These are phyloP conservation scores for Lytechinus variegatus DNA, from an alignment of 35 echinoderm and acorn worm species.

Conservation along the genomic window DNA sequence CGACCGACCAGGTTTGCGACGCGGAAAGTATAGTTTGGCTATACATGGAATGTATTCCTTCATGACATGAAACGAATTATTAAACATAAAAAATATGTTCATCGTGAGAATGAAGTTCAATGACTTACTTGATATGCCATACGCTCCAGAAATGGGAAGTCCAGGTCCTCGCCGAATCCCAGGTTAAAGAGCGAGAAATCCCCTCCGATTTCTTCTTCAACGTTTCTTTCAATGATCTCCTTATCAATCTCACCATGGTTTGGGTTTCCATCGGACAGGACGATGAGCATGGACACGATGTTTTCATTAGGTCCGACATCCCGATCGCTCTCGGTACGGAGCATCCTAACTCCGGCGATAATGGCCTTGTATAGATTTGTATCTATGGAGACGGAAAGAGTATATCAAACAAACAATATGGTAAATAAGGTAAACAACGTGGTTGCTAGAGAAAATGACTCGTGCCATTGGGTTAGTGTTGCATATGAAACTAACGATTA, in stretches of 20 bases:
- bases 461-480: too few species aligned
- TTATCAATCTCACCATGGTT: slow-evolving; percentile 84
- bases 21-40: too few species aligned
- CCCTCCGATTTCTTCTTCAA: slow-evolving; percentile 68
- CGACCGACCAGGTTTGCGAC: too few species aligned
- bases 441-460: too few species aligned
- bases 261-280: slow-evolving; percentile 92
- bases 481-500: too few species aligned
- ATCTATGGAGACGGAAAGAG: slow-evolving; percentile 11
- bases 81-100: too few species aligned
- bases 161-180: slow-evolving; percentile 91
- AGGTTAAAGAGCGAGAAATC: slow-evolving; percentile 94
- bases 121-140: slow-evolving; percentile 59
- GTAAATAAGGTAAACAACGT: too few species aligned
- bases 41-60: too few species aligned
- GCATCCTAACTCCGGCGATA: slow-evolving; percentile 77
- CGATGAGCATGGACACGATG: slow-evolving; percentile 86
- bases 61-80: too few species aligned
- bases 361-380: slow-evolving; percentile 89
- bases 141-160: slow-evolving; percentile 84
- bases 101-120: background rate
- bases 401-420: too few species aligned
- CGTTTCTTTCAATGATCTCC: slow-evolving; percentile 75
- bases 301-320: slow-evolving; percentile 55
- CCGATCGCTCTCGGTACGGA: slow-evolving; percentile 64